These are phyloP conservation scores for Drosophila navojoa DNA, from an alignment of 1,140 invertebrate genomes.

Conservation along the genomic window DNA sequence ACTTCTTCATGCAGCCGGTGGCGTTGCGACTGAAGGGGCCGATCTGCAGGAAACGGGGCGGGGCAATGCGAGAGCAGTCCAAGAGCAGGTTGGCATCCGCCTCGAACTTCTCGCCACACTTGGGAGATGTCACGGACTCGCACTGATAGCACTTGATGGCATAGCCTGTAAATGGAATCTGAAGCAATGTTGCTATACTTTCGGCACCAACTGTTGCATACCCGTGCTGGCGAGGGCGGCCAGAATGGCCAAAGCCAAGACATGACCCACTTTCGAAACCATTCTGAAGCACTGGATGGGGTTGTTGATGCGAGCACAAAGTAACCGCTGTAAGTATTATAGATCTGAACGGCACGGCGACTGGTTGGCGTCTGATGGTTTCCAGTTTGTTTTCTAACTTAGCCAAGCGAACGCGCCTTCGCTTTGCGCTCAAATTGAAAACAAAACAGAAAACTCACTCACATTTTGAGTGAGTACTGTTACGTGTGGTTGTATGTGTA, in stretches of 20 bases:
- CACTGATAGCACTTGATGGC: slow-evolving; percentile 77
- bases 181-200: not conserved
- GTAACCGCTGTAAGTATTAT: not conserved
- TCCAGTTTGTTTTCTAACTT: slow-evolving; percentile 12
- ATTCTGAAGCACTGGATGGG: slow-evolving; percentile 51
- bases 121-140: slow-evolving; percentile 54
- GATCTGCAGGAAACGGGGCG: slow-evolving; percentile 61
- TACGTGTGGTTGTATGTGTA: slow-evolving; percentile 15
- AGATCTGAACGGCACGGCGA: slow-evolving; percentile 47
- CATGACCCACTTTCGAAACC: slow-evolving; percentile 63
- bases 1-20: slow-evolving; percentile 79
- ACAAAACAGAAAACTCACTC: slow-evolving; percentile 7
- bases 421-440: slow-evolving; percentile 11
- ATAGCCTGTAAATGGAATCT: slow-evolving; percentile 46
- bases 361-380: slow-evolving; percentile 30
- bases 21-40: slow-evolving; percentile 63
- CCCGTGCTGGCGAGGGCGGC: slow-evolving; percentile 68
- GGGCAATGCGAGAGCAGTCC: slow-evolving; percentile 56
- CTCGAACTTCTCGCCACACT: slow-evolving; percentile 72
- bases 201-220: slow-evolving; percentile 31
- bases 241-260: slow-evolving; percentile 64
- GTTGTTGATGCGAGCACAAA: not conserved
- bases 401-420: slow-evolving; percentile 1
- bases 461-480: slow-evolving; percentile 34
- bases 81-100: slow-evolving; percentile 42